Conservation (phyloP, 2,888 invertebrate species). For the Agrotis clavis region DNA sequence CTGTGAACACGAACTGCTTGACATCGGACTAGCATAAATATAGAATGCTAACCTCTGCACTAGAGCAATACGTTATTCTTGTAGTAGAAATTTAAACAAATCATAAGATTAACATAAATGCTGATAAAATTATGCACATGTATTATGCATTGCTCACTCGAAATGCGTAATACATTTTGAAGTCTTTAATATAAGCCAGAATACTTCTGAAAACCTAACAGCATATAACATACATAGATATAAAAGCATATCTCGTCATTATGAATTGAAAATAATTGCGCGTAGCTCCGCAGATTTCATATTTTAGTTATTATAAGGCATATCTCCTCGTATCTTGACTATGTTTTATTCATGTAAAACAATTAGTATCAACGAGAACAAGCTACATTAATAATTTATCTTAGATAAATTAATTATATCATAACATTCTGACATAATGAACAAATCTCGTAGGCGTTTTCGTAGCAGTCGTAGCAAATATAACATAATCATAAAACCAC, state of each 20-base stretch:
- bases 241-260: not conserved
- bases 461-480: constrained; percentile 38
- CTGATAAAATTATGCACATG: constrained; percentile 40
- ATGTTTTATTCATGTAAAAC: not conserved
- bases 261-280: not conserved
- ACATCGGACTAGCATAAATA: constrained; percentile 39
- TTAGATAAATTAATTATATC: not conserved
- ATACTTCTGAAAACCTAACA: constrained; percentile 1
- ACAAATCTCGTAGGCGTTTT: constrained; percentile 4
- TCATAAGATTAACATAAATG: constrained; percentile 43
- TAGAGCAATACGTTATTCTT: constrained; percentile 42
- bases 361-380: not conserved
- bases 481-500: not conserved
- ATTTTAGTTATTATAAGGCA: not conserved
- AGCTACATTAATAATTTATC: not conserved
- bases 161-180: constrained; percentile 5
- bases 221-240: not conserved
- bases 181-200: constrained; percentile 14
- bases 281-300: not conserved
- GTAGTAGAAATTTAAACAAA: constrained; percentile 42
- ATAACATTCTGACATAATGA: not conserved
- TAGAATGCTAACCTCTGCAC: constrained; percentile 14
- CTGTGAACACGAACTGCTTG: constrained; percentile 41
- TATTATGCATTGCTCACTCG: constrained; percentile 25
- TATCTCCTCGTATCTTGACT: not conserved